Evolutionary conservation across 2,797 vertebrate species (phyloP), one percentile per base, ranked within the genome.

Genomic region (Miichthys miiuy): DNA sequence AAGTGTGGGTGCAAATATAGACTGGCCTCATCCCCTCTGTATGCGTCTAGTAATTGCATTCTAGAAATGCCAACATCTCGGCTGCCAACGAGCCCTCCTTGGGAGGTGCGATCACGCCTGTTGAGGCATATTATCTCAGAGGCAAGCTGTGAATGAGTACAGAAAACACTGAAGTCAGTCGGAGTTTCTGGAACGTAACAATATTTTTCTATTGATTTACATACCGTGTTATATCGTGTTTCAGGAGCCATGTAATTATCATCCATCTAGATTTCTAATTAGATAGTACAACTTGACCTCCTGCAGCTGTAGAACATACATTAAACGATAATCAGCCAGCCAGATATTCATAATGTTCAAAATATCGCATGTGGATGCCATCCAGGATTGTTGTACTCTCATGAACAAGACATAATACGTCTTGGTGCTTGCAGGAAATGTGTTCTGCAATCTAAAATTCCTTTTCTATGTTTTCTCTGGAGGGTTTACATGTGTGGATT

Each of bases 31-130:
- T 90, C 87, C 87, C 87, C 72, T 80, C 80, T 88, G 85, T 88
- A 91, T 90, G 91, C 68, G 86, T 91, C 85, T 82, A 82, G 91
- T 93, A 92, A 94, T 91, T 93, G 90, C 91, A 92, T 94, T 93
- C 91, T 88, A 87, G 88, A 94, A 92, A 93, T 93, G 92, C 87
- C 91, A 92, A 86, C 83, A 81, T 88, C 67, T 79, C 77, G 23
- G 80, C 87, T 91, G 92, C 93, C 92, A 92, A 85, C 54, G 46
- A 92, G 91, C 86, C 88, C 91, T 93, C 91, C 89, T 89, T 88
- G 87, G 90, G 93, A 92, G 89, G 92, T 92, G 92, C 85, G 88
- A 92, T 93, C 90, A 83, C 89, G 90, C 91, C 91, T 91, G 88
- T 92, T 92, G 90, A 91, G 89, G 89, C 92, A 92, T 91, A 93